Evolutionary conservation across 1,140 invertebrate species (phyloP).

Genomic region (Scaptomyza montana): DNA sequence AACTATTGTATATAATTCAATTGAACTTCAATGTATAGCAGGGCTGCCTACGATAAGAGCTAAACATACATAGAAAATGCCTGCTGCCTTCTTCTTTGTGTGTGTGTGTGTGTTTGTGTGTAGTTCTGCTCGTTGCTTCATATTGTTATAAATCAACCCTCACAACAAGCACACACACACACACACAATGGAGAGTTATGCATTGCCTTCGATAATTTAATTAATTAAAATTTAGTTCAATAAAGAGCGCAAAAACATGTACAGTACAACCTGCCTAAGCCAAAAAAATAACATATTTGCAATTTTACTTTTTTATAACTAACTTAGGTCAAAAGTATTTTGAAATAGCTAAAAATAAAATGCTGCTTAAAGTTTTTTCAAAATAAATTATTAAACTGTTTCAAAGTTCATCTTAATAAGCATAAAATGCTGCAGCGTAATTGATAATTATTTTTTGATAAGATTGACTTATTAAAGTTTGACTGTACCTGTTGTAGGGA

Average conservation of each 20-base stretch:
- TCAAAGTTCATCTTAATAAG: too few relatives aligned
- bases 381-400: too few relatives aligned
- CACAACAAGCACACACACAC: slow-evolving; percentile 18
- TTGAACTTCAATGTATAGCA: slow-evolving; percentile 80
- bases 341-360: too few relatives aligned
- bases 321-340: too few relatives aligned
- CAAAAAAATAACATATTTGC: neutral
- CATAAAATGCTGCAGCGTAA: too few relatives aligned
- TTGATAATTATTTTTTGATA: neutral
- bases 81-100: slow-evolving; percentile 16
- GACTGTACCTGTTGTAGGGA: slow-evolving; percentile 23
- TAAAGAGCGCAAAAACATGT: slow-evolving; percentile 56
- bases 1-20: slow-evolving; percentile 83
- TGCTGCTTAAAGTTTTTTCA: too few relatives aligned
- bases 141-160: slow-evolving; percentile 67
- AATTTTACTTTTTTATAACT: too few relatives aligned
- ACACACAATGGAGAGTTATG: slow-evolving; percentile 28
- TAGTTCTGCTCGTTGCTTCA: slow-evolving; percentile 17
- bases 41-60: slow-evolving; percentile 51
- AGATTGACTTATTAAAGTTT: neutral
- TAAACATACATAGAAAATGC: slow-evolving; percentile 1
- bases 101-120: slow-evolving; percentile 12
- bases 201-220: slow-evolving; percentile 78
- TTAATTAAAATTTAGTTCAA: slow-evolving; percentile 83
- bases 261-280: slow-evolving; percentile 29